Evolutionary conservation across 2,113 vertebrate genomes (phyloP).

Genomic region (Dinomys branickii): DNA sequence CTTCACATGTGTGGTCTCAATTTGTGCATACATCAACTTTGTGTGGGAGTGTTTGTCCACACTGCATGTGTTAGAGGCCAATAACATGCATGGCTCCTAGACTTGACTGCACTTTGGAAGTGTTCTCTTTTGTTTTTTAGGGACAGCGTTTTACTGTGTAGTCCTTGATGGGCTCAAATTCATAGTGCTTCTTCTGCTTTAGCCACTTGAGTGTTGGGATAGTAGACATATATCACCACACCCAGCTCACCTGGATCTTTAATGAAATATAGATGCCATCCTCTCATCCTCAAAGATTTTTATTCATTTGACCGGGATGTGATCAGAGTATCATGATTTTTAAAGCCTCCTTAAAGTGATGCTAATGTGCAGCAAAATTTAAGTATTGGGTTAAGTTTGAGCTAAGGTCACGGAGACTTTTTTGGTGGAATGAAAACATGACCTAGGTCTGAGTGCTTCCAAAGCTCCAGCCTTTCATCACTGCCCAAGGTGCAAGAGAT

Average conservation of each 20-base stretch:
- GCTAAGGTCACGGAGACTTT: background rate
- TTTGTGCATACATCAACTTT: background rate
- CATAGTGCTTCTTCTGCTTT: background rate
- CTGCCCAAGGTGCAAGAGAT: background rate
- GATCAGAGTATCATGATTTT: background rate
- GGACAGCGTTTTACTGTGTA: background rate
- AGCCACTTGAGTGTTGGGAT: background rate
- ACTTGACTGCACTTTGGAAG: background rate
- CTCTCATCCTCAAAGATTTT: background rate
- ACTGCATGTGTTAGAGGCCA: background rate
- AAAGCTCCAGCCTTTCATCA: background rate
- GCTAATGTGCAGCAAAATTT: background rate
- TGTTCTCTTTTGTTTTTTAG: background rate
- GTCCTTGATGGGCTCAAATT: background rate
- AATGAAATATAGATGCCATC: background rate
- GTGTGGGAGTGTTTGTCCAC: background rate
- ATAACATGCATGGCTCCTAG: background rate
- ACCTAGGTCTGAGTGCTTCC: background rate
- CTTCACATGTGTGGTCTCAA: background rate
- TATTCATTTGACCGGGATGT: background rate
- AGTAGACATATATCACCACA: background rate
- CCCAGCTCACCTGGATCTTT: background rate
- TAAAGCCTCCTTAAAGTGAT: background rate
- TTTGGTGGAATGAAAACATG: background rate
- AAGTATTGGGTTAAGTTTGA: conserved; percentile 4